Evolutionary conservation across 2,888 invertebrate genomes (phyloP).

Genomic region (Mythimna vitellina): DNA sequence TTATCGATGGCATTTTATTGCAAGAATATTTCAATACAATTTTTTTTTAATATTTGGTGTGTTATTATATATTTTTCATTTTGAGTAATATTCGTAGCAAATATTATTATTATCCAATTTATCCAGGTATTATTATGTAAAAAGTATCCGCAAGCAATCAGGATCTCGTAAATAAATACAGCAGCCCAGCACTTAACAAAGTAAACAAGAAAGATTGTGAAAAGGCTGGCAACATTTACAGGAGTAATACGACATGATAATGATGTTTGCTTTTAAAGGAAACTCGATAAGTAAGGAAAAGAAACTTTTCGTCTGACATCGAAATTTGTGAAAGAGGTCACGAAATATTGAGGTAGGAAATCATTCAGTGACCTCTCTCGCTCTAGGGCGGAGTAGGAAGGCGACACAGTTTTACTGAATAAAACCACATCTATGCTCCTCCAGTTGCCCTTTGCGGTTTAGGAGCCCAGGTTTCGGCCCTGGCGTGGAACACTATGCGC

Average conservation of each 20-base stretch:
- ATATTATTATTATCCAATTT: neutral
- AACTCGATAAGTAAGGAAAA: slow-evolving; percentile 44
- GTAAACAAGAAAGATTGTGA: slow-evolving; percentile 9
- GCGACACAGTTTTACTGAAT: too few relatives aligned
- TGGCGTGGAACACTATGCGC: too few relatives aligned
- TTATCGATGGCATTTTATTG: too few relatives aligned
- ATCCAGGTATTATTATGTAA: neutral
- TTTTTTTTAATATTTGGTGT: too few relatives aligned
- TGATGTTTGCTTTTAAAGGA: slow-evolving; percentile 44
- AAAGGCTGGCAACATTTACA: slow-evolving; percentile 23
- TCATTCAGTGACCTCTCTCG: neutral
- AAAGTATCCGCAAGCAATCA: neutral
- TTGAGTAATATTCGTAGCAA: too few relatives aligned
- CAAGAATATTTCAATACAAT: too few relatives aligned
- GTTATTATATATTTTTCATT: too few relatives aligned
- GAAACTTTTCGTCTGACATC: slow-evolving; percentile 19
- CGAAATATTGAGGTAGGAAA: slow-evolving; percentile 7
- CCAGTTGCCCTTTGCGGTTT: too few relatives aligned
- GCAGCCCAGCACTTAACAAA: slow-evolving; percentile 6
- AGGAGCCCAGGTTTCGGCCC: too few relatives aligned
- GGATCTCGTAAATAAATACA: neutral
- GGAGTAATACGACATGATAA: slow-evolving; percentile 35
- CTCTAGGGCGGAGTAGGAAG: too few relatives aligned
- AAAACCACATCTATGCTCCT: too few relatives aligned
- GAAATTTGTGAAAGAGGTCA: slow-evolving; percentile 18